Evolutionary conservation across 2,797 vertebrate species (phyloP).

Genomic region (Coilia nasus): DNA sequence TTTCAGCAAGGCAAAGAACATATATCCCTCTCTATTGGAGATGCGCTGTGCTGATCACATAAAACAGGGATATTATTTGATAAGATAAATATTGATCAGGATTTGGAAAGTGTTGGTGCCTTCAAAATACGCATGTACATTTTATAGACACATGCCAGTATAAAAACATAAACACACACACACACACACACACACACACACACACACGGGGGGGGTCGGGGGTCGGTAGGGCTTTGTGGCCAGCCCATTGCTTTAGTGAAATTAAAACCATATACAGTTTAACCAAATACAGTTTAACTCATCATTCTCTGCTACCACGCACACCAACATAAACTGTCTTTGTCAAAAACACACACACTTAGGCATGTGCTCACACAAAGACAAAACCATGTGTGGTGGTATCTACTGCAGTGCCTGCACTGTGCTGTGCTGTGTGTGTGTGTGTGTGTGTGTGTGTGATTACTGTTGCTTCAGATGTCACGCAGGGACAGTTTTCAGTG

Average conservation of each 20-base stretch:
- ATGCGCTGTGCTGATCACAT: background rate
- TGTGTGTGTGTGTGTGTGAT: too few species aligned
- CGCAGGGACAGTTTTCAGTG: too few species aligned
- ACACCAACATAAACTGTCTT: too few species aligned
- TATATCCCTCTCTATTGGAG: too few species aligned
- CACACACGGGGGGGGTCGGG: background rate
- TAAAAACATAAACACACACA: conserved; percentile 26
- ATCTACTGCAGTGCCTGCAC: too few species aligned
- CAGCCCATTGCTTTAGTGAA: conserved; percentile 16
- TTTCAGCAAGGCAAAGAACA: too few species aligned
- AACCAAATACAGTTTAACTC: background rate
- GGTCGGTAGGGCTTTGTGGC: background rate
- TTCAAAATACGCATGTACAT: background rate
- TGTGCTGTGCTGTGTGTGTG: too few species aligned
- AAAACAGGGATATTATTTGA: background rate
- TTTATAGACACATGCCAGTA: conserved; percentile 25
- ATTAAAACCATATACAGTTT: conserved; percentile 21
- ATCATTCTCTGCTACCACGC: background rate
- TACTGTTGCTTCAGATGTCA: too few species aligned
- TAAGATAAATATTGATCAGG: background rate
- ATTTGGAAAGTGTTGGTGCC: background rate
- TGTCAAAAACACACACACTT: background rate
- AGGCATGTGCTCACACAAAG: too few species aligned
- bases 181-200: conserved; percentile 28
- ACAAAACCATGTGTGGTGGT: too few species aligned